These are phyloP conservation scores for Sinocyclocheilus rhinocerous DNA, from an alignment of 2,113 vertebrate genomes.

Conservation along the genomic window DNA sequence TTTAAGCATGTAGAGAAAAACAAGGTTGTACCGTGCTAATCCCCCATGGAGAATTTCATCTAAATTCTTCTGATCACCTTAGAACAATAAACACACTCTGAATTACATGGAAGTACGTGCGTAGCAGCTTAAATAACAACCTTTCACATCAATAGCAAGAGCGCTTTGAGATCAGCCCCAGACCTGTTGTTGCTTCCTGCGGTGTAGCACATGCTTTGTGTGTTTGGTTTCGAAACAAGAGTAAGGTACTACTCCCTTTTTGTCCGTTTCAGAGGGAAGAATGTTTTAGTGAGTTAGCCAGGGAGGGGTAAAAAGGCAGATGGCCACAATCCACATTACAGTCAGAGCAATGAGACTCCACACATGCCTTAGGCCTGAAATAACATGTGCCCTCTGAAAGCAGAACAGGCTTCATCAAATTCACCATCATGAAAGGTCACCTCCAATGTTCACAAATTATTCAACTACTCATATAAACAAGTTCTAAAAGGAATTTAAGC, in stretches of 20 bases:
- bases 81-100: slow-evolving; percentile 26
- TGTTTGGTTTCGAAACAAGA: slow-evolving; percentile 20
- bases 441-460: slow-evolving; percentile 33
- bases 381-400: slow-evolving; percentile 55
- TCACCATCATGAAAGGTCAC: slow-evolving; percentile 61
- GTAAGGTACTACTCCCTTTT: background rate
- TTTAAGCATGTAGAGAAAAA: background rate
- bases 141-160: slow-evolving; percentile 25
- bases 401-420: slow-evolving; percentile 23
- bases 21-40: background rate
- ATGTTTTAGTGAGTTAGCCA: background rate
- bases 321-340: background rate
- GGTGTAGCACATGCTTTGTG: background rate
- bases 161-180: background rate
- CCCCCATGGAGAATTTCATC: slow-evolving; percentile 30
- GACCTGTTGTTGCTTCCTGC: background rate
- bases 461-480: background rate
- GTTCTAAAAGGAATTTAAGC: background rate
- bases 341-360: background rate
- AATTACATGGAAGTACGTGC: background rate
- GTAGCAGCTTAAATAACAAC: background rate
- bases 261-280: background rate
- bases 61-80: slow-evolving; percentile 22
- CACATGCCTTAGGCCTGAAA: slow-evolving; percentile 24
- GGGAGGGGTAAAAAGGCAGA: slow-evolving; percentile 3